A percentile compares a stretch with the other conserved stretches of the same genome.
These are phyloP conservation scores for Trichechus manatus DNA, from an alignment of 2,113 vertebrate genomes.

Conservation along the genomic window DNA sequence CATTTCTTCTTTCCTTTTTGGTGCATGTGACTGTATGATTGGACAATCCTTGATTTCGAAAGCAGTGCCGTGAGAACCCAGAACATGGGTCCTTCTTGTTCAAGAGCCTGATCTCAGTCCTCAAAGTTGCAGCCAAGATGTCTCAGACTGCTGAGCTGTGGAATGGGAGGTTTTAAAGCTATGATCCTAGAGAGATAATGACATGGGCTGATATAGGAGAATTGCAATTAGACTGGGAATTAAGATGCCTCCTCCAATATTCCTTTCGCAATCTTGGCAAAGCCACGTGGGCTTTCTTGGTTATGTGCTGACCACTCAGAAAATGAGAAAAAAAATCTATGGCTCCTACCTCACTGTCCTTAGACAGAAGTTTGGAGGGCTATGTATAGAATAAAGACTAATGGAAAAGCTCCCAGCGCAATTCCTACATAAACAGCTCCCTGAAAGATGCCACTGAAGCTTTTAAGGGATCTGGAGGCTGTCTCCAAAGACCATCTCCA, in stretches of 20 bases:
- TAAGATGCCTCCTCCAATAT: not conserved
- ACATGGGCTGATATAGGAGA: not conserved
- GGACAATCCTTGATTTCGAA: conserved; percentile 15
- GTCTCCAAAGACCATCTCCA: not conserved
- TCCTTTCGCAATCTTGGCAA: not conserved
- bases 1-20: not conserved
- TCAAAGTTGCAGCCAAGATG: not conserved
- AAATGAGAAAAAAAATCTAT: not conserved
- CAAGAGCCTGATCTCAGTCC: not conserved
- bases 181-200: not conserved
- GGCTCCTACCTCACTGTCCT: not conserved
- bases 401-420: not conserved
- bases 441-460: not conserved
- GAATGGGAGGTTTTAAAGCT: not conserved
- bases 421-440: not conserved
- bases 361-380: not conserved
- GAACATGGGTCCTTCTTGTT: not conserved
- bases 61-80: not conserved
- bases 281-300: not conserved
- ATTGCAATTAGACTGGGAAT: not conserved
- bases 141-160: not conserved
- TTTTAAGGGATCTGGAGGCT: not conserved
- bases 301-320: not conserved
- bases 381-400: not conserved
- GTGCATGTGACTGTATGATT: not conserved